Evolutionary conservation across 1,140 invertebrate species (phyloP), one percentile per base, ranked within the genome.

Genomic region (Bemisia tabaci): DNA sequence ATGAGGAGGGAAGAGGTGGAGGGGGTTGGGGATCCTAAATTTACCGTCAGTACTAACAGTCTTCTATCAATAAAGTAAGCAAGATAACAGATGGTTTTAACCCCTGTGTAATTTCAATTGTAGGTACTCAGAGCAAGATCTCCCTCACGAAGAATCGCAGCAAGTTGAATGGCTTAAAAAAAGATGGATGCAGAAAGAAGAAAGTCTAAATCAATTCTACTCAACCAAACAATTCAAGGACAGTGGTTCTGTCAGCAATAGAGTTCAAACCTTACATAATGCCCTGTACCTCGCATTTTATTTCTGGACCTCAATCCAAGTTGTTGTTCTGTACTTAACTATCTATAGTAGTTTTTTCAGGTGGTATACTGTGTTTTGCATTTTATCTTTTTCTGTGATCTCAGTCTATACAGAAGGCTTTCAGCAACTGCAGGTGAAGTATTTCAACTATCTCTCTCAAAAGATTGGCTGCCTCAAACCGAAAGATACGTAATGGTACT

Each of bases 141-240:
- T 69, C 26, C n/a, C 17, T 60, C 60, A 33, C 17, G 39, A 61
- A n/a, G 11, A 62, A 33, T 33, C 33, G 23, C n/a, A 26, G 33
- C 63, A 60, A 66, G 26, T 67, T 9, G 11, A 71, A 21, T 93
- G 90, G 87, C 73, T 92, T 58, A 82, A 84, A 61, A 77, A 85
- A 48, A 77, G 82, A n/a, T 93, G 90, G 90, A 73, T 71, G 2
- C 77, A 84, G 27, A 92, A 92, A 73, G 89, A 91, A 75, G 73
- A 77, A 59, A 76, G 75, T 33, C 76, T 91, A 1, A 75, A 78
- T 60, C 77, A 81, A 65, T 90, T 89, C 75, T 76, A 83, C 60
- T 71, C 72, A 11, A 77, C 79, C 17, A 84, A 83, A 74, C 69
- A 69, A 1, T 83, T 84, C 65, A 60, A 71, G 1, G 67, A 73